phyloP scores from a whole-genome alignment of 37 sponge, comb jelly and placozoan species.

The Ianthella basta region DNA sequence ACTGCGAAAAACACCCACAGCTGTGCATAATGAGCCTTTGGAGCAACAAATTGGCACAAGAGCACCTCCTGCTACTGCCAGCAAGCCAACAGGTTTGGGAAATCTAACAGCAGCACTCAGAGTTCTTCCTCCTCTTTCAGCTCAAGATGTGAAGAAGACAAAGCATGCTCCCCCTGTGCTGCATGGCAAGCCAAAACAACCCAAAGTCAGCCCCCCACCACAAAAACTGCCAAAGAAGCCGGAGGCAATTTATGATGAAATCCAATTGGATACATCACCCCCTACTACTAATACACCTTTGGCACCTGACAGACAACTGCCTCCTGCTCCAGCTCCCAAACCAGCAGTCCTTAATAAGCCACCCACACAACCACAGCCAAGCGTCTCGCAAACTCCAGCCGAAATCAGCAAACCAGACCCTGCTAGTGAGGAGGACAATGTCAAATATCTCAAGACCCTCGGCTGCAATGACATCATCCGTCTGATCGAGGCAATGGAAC shows the following conservation, averaged over 20 bases:
- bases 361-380: not conserved
- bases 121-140: too few species aligned
- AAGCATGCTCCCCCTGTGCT: too few species aligned
- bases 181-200: not conserved
- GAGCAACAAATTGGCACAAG: too few species aligned
- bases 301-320: not conserved
- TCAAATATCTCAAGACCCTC: constrained; percentile 11
- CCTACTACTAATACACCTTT: not conserved
- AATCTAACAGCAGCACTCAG: too few species aligned
- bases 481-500: not conserved
- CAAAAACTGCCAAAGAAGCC: not conserved
- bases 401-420: not conserved
- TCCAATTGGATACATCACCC: not conserved
- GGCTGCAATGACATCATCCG: not conserved
- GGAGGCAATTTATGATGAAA: not conserved
- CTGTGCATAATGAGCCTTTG: too few species aligned
- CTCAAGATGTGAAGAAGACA: too few species aligned
- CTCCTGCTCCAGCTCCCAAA: constrained; percentile 8
- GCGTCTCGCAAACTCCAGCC: too few species aligned
- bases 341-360: not conserved
- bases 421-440: not conserved
- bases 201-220: not conserved
- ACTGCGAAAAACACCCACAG: too few species aligned
- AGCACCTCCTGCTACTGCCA: too few species aligned
- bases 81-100: too few species aligned